phyloP scores from a whole-genome alignment of 2,797 vertebrate species.

The Zalophus californianus region DNA sequence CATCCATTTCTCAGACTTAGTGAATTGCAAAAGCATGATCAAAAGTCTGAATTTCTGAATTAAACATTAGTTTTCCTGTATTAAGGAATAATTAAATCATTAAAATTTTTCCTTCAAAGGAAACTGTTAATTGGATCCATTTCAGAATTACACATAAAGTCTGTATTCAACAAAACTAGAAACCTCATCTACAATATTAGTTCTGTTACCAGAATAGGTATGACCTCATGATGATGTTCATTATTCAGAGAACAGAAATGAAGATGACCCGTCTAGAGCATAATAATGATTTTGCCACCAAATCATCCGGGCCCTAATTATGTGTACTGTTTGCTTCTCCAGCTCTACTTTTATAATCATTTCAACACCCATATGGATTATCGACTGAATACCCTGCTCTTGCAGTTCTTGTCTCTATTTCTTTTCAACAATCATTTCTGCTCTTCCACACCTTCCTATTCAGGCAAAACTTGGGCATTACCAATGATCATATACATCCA shows the following conservation, averaged over 20 bases:
- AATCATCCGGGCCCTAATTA: background rate
- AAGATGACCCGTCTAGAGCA: background rate
- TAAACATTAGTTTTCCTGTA: background rate
- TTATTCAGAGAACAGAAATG: background rate
- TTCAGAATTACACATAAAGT: background rate
- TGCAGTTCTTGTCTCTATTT: background rate
- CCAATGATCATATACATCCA: background rate
- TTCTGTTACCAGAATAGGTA: background rate
- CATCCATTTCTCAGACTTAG: background rate
- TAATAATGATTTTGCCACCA: background rate
- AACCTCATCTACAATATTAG: accelerated
- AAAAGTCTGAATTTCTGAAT: background rate
- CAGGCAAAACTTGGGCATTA: background rate
- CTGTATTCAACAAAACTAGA: background rate
- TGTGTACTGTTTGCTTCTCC: background rate
- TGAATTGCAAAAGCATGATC: background rate
- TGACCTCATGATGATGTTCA: background rate
- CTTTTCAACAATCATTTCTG: background rate
- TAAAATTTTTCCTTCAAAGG: background rate
- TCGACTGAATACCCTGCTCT: accelerated
- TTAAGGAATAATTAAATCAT: background rate
- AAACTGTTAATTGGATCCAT: background rate
- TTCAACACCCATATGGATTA: background rate
- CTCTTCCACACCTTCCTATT: background rate
- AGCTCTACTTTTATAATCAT: too few species aligned